phyloP scores from a whole-genome alignment of 1,140 invertebrate species.

The Diachasma alloeum region DNA sequence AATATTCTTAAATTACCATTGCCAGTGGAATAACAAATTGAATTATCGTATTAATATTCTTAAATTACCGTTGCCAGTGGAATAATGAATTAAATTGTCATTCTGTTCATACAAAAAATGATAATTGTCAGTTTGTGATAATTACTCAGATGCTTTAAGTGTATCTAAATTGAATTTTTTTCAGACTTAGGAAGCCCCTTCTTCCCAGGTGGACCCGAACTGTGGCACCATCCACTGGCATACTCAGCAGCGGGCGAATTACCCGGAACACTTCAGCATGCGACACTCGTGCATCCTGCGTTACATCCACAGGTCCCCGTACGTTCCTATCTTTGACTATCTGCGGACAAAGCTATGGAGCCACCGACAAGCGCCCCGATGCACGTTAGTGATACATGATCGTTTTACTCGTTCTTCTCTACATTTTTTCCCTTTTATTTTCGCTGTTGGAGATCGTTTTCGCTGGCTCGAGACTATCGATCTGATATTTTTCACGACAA shows the following conservation, averaged over 20 bases:
- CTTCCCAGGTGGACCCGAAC: conserved; percentile 90
- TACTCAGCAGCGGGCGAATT: conserved; percentile 84
- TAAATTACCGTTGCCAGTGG: too few species aligned
- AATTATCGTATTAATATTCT: too few species aligned
- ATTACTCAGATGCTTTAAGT: not conserved
- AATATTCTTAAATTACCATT: too few species aligned
- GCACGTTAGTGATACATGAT: conserved; percentile 63
- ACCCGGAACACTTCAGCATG: conserved; percentile 84
- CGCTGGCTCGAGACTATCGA: too few species aligned
- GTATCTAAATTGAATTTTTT: conserved; percentile 46
- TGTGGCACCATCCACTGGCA: conserved; percentile 92
- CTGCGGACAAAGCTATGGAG: conserved; percentile 83
- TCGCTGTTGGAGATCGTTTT: conserved; percentile 1
- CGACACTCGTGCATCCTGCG: conserved; percentile 91
- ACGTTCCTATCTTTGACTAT: conserved; percentile 96
- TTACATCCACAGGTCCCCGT: conserved; percentile 96
- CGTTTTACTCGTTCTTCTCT: conserved; percentile 44
- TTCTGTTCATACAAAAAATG: too few species aligned
- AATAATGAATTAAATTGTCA: too few species aligned
- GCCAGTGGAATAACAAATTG: too few species aligned
- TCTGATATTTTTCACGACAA: too few species aligned
- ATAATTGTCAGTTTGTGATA: not conserved
- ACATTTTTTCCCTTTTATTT: conserved; percentile 7
- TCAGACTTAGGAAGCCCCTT: conserved; percentile 92
- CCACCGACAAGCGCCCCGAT: conserved; percentile 68